Base-by-base conservation (phyloP, 1,140 invertebrate species). In the Pentalonia nigronervosa region DNA sequence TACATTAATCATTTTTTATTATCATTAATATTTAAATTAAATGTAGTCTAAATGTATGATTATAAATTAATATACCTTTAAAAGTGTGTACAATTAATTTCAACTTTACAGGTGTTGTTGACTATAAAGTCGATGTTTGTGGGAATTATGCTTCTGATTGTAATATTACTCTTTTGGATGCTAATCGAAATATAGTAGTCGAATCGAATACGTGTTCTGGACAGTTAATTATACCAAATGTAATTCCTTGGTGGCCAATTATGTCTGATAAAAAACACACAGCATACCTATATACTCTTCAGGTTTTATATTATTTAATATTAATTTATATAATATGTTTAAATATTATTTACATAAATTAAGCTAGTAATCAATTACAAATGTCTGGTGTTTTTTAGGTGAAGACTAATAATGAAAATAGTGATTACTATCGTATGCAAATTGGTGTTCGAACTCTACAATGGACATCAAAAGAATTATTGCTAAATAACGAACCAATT, bases 391-490 rank as follows among this genome's bases (percentile, higher is more conserved):
- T 14, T 8, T 87, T 36, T 50, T 84, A 93, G 91, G 91, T 84
- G 48, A 93, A 93, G 56, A 93, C 34, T 4, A 53, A 50, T 9
- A 30, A 53, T 47, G 81, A 86, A 56, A 86, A 86, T 45, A 53
- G 94, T 96, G 98, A 99, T 95, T 95, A 98, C 23, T 99, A 99
- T 95, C 96, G 97, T 93, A 96, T 98, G 91, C 97, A 97, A 91
- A 96, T 99, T 94, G 99, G 99, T 47, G 97, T 99, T 92, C 96
- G 99, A 94, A 97, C 97, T 0, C 95, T 99, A 7, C 95, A 96
- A n/a, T 98, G 98, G 96, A 97, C 96, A 2, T 97, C 97, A 91
- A 97, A 96, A 0, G 96, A 96, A 93, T 96, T 99, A 41, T 95
- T 97, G 23, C 97, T 99, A 47, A 99, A 99, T 95, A 96, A 97